phyloP scores from a whole-genome alignment of 2,797 vertebrate species.

The Bucorvus abyssinicus region DNA sequence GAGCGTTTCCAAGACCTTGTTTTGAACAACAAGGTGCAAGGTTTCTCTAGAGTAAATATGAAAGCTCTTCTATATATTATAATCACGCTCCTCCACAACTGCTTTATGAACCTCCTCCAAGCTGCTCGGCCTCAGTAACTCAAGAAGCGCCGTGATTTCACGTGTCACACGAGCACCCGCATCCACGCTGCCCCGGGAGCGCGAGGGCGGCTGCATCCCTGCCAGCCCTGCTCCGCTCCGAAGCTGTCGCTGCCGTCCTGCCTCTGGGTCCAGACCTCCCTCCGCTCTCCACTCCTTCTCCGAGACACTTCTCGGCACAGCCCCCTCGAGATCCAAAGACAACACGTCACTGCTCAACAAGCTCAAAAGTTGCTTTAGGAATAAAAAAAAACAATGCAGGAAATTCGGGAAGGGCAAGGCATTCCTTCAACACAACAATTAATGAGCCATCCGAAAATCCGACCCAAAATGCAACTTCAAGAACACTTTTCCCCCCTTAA shows the following conservation, averaged over 20 bases:
- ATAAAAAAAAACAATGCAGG: not conserved
- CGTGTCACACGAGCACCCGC: not conserved
- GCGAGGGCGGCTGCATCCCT: not conserved
- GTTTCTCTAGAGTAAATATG: not conserved
- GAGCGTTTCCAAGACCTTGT: not conserved
- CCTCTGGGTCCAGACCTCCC: not conserved
- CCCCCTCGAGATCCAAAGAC: not conserved
- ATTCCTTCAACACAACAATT: not conserved
- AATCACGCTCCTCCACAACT: not conserved
- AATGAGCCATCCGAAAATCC: not conserved
- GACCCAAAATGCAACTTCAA: not conserved
- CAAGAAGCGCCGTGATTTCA: not conserved
- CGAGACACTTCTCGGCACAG: not conserved
- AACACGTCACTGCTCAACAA: not conserved
- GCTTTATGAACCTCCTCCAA: not conserved
- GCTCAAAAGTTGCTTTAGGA: not conserved
- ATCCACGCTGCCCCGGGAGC: not conserved
- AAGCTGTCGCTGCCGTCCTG: not conserved
- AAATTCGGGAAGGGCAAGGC: not conserved
- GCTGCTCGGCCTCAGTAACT: conserved; percentile 1
- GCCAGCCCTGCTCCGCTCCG: not conserved
- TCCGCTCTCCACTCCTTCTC: not conserved
- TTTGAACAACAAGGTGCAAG: not conserved
- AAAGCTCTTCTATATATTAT: not conserved
- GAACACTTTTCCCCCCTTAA: not conserved